These are phyloP conservation scores for Glaucomys volans DNA, from an alignment of 2,113 vertebrate species.

Conservation along the genomic window DNA sequence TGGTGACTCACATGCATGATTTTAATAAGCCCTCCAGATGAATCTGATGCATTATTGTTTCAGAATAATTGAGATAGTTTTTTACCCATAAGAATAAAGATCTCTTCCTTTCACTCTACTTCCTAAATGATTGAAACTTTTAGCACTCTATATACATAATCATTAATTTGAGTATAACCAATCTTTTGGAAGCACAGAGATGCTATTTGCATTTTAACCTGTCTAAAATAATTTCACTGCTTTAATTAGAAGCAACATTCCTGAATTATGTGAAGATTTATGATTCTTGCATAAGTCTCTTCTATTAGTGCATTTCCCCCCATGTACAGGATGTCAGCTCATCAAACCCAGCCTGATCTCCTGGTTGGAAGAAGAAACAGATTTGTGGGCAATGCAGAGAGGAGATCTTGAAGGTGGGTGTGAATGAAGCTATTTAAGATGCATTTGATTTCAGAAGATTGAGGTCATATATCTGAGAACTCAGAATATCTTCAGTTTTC, in stretches of 20 bases:
- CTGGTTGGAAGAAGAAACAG: not conserved
- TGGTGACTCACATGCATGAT: not conserved
- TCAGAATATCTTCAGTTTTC: not conserved
- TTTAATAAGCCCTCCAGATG: not conserved
- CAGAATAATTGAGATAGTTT: not conserved
- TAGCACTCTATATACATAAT: not conserved
- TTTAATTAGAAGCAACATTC: not conserved
- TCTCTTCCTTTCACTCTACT: not conserved
- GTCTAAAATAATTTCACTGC: not conserved
- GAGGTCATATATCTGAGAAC: not conserved
- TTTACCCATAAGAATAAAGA: not conserved
- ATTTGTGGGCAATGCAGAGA: not conserved
- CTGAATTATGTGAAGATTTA: not conserved
- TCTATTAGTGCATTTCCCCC: not conserved
- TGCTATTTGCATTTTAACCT: not conserved
- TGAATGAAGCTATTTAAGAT: not conserved
- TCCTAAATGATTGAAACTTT: not conserved
- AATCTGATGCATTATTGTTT: not conserved
- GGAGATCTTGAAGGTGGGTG: not conserved
- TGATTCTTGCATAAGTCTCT: not conserved
- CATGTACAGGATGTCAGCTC: not conserved
- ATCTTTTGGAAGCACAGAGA: not conserved
- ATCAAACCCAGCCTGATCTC: not conserved
- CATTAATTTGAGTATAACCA: not conserved
- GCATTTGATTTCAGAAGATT: not conserved